Base-by-base conservation (phyloP, 2,113 vertebrate species). In the Meleagris gallopavo region DNA sequence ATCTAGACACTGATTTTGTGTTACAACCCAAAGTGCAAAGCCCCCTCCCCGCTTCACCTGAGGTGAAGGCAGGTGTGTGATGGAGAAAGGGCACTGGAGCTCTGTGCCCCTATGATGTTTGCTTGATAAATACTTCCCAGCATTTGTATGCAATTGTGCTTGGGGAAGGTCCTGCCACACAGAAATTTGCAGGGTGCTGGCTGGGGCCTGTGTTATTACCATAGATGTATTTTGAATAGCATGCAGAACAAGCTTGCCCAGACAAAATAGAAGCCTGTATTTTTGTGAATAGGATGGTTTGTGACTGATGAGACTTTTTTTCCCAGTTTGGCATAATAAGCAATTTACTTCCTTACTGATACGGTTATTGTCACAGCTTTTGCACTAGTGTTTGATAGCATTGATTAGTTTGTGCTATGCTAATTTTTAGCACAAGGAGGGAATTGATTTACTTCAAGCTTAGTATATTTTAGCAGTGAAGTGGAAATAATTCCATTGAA, bases 401-500 rank as follows among this genome's bases (percentile, higher is more conserved):
- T 94, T 97, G 97, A 97, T 97, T 97, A 97, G 97, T 90, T 69
- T 92, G 88, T 93, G 88, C 96, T 97, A 96, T 95, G 96, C 94
- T 97, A 95, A 97, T 96, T 98, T 95, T 97, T 97, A 97, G 93
- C 94, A 95, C 90, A 96, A 93, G 71, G 86, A 94, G 81, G 95
- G 96, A 97, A 96, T 98, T 97, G 97, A 98, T 97, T 98, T 96
- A 97, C 97, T 98, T 98, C 97, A 98, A 96, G 96, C 97, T 97
- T 98, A 97, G 97, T 97, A 95, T 97, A 96, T 97, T 97, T 98
- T 98, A 98, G 97, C 97, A 98, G 97, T 98, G 98, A 97, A 97
- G 97, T 97, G 97, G 96, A 98, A 98, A 97, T 96, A 96, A 96
- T 97, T 97, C 94, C 96, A 97, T 95, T 94, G 96, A 97, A 98